These are phyloP conservation scores for Cheumatopsyche charites DNA, from an alignment of 1,140 invertebrate species.

Conservation along the genomic window DNA sequence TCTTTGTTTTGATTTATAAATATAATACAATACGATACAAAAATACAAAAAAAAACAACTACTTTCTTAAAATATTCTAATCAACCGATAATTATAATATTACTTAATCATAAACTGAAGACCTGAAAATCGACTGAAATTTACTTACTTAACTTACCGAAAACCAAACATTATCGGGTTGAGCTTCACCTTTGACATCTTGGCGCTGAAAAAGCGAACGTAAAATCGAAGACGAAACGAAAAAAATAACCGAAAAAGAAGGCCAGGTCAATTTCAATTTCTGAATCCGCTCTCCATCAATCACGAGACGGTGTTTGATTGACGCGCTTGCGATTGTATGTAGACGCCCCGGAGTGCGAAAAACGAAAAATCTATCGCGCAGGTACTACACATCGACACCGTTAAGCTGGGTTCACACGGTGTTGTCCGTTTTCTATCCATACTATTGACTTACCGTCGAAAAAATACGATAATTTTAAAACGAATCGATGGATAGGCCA, in stretches of 20 bases:
- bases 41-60: too few species aligned
- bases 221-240: not conserved
- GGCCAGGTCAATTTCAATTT: constrained; percentile 29
- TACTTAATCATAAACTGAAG: too few species aligned
- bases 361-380: constrained; percentile 3
- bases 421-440: not conserved
- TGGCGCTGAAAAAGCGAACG: not conserved
- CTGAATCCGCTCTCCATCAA: constrained; percentile 29
- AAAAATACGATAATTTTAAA: not conserved
- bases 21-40: too few species aligned
- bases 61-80: too few species aligned
- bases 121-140: too few species aligned
- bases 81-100: too few species aligned
- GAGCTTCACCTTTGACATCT: too few species aligned
- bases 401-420: constrained; percentile 20
- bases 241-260: constrained; percentile 1
- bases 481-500: not conserved
- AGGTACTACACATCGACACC: not conserved
- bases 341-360: not conserved
- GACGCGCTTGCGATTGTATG: constrained; percentile 11
- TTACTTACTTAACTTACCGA: too few species aligned
- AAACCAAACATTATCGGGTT: too few species aligned
- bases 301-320: constrained; percentile 21
- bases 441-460: not conserved
- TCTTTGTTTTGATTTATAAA: too few species aligned